These are phyloP conservation scores for Cantharis flavilabris DNA, from an alignment of 2,888 invertebrate species.

Conservation along the genomic window DNA sequence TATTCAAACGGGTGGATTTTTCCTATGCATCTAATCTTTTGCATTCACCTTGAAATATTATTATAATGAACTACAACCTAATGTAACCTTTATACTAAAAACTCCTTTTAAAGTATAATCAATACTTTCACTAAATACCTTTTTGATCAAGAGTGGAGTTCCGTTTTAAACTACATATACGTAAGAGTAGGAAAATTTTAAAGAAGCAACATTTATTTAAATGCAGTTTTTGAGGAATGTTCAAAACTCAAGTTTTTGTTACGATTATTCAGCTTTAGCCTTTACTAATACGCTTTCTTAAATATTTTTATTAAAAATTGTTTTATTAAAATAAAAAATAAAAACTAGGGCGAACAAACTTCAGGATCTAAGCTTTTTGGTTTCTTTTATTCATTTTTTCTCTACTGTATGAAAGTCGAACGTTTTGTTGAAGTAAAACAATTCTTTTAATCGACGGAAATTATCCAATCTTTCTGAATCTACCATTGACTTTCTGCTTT, in stretches of 20 bases:
- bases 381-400: not conserved
- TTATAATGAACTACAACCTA: conserved; percentile 5
- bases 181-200: not conserved
- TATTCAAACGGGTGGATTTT: conserved; percentile 10
- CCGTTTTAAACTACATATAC: not conserved
- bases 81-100: conserved; percentile 6
- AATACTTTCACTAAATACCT: not conserved
- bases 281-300: not conserved
- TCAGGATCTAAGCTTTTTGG: too few species aligned
- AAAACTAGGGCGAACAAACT: too few species aligned
- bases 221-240: not conserved
- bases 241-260: not conserved
- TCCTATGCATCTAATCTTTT: conserved; percentile 12
- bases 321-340: not conserved
- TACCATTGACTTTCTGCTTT: not conserved
- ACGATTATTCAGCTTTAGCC: not conserved
- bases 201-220: not conserved
- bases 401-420: not conserved
- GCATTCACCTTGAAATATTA: conserved; percentile 6
- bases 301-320: not conserved
- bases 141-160: not conserved
- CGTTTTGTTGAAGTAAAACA: not conserved
- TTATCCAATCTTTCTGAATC: not conserved
- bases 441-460: not conserved
- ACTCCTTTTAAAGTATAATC: not conserved